phyloP scores from a whole-genome alignment of 1,140 invertebrate genomes.

The Agrilus planipennis region DNA sequence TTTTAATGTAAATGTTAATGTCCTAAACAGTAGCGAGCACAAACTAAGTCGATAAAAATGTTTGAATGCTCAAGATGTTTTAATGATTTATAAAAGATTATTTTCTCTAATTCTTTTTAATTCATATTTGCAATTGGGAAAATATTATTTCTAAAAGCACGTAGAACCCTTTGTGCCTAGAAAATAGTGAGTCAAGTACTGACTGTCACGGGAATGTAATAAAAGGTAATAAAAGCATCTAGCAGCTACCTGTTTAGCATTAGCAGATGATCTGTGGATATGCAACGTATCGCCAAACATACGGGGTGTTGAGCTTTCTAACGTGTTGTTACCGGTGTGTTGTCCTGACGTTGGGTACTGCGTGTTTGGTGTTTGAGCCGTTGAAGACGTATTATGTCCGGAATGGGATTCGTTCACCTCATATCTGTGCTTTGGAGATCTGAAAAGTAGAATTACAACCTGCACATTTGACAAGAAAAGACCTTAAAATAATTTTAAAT shows the following conservation, averaged over 20 bases:
- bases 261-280: slow-evolving; percentile 34
- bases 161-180: not conserved
- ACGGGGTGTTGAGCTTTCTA: slow-evolving; percentile 37
- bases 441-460: slow-evolving; percentile 16
- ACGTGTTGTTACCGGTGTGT: slow-evolving; percentile 38
- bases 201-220: not conserved
- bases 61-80: too few species aligned
- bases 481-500: too few species aligned
- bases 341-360: slow-evolving; percentile 20
- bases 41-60: too few species aligned
- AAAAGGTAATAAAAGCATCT: not conserved
- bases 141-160: too few species aligned
- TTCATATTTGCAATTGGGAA: too few species aligned
- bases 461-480: too few species aligned
- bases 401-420: slow-evolving; percentile 13
- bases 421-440: slow-evolving; percentile 24
- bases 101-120: too few species aligned
- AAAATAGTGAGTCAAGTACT: not conserved
- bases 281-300: slow-evolving; percentile 47
- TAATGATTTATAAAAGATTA: too few species aligned
- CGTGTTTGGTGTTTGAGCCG: slow-evolving; percentile 2
- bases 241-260: slow-evolving; percentile 37
- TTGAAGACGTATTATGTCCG: not conserved
- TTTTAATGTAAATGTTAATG: too few species aligned
- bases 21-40: too few species aligned